Conservation (phyloP, 2,113 vertebrate species). For the Mungos mungo region DNA sequence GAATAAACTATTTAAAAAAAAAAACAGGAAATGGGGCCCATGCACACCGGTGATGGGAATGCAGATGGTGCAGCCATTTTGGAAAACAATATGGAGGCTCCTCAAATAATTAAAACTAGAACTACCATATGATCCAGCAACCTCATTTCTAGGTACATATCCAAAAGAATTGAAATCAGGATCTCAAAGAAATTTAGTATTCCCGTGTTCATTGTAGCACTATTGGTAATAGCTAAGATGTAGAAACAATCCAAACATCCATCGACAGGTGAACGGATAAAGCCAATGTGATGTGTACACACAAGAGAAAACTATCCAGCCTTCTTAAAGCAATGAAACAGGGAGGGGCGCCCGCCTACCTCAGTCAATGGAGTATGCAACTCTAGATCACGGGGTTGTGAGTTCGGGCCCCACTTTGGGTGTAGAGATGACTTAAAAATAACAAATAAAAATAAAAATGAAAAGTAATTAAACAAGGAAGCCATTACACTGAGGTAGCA, state of each 20-base stretch:
- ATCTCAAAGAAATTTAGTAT: background rate
- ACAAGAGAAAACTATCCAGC: background rate
- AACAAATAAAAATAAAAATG: background rate
- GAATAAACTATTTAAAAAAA: too few relatives aligned
- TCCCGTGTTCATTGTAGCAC: background rate
- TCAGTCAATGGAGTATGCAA: background rate
- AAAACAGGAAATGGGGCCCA: background rate
- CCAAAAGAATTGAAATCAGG: background rate
- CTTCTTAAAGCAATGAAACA: background rate
- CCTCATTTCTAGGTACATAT: background rate
- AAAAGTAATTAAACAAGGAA: background rate
- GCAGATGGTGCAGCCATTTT: background rate
- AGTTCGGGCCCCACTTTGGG: background rate
- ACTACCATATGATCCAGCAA: background rate
- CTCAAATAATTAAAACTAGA: background rate
- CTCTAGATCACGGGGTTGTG: background rate
- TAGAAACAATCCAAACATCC: background rate
- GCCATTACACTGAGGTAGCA: background rate
- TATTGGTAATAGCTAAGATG: background rate
- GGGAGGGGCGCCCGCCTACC: background rate
- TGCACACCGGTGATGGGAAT: background rate
- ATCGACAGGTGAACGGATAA: background rate
- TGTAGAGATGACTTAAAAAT: background rate
- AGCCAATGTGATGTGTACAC: background rate
- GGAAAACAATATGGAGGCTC: background rate